Percentiles rank a stretch among this genome's conserved stretches.
Conservation (phyloP, 2,113 vertebrate species). For the Heptranchias perlo region DNA sequence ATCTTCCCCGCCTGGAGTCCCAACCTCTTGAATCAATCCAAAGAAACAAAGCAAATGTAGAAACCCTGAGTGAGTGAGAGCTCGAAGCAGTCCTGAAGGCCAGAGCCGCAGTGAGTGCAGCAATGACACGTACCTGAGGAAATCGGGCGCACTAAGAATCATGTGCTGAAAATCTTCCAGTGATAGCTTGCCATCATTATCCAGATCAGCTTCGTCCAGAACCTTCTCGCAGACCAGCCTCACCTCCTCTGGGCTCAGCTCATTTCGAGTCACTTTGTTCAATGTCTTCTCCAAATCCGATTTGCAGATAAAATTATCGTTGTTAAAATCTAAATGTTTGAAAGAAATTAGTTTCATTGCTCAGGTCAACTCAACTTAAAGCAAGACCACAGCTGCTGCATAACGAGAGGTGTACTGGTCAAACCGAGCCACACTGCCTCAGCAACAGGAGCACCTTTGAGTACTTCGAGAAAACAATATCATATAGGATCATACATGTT, state of each 20-base stretch:
- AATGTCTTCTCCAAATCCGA: conserved; percentile 87
- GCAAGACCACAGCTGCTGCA: too few species aligned
- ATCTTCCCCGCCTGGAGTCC: too few species aligned
- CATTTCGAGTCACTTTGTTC: conserved; percentile 79
- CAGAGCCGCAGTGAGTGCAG: neutral
- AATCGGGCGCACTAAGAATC: conserved; percentile 86
- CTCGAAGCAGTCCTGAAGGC: too few species aligned
- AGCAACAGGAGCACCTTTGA: neutral
- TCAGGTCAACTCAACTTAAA: neutral
- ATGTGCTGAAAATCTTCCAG: conserved; percentile 92
- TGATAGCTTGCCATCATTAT: conserved; percentile 85
- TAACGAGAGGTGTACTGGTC: neutral
- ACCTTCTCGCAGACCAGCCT: conserved; percentile 90
- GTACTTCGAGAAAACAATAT: neutral
- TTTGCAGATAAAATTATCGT: conserved; percentile 87
- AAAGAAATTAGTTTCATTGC: neutral
- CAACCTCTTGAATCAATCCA: neutral
- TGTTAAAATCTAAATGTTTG: conserved; percentile 76
- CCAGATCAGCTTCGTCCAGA: conserved; percentile 79
- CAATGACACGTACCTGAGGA: conserved; percentile 73
- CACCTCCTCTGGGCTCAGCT: conserved; percentile 82
- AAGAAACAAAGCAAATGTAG: neutral
- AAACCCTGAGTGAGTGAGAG: neutral
- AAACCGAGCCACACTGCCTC: neutral
- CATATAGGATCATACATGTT: too few species aligned